phyloP scores from a whole-genome alignment of 2,888 invertebrate genomes.

The Gibbula magus region DNA sequence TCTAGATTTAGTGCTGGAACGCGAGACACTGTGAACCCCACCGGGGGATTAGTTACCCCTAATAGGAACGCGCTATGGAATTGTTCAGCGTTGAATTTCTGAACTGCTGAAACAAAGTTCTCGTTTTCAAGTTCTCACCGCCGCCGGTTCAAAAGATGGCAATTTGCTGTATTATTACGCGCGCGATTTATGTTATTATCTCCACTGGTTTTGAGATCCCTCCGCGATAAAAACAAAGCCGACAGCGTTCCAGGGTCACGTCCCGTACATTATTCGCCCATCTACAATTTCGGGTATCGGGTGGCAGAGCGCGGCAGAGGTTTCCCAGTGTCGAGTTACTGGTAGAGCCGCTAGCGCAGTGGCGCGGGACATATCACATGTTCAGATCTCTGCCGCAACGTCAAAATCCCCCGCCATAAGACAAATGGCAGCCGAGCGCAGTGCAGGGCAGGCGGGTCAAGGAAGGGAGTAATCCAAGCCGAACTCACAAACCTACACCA shows the following conservation, averaged over 20 bases:
- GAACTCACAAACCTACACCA: slow-evolving; percentile 13
- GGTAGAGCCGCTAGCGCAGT: neutral
- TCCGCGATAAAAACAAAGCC: slow-evolving; percentile 25
- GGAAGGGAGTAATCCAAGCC: neutral
- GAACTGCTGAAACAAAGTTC: slow-evolving; percentile 8
- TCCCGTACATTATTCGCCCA: slow-evolving; percentile 2
- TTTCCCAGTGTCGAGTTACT: slow-evolving; percentile 14
- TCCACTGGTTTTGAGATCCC: slow-evolving; percentile 7
- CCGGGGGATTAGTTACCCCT: neutral
- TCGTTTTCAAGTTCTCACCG: slow-evolving; percentile 11
- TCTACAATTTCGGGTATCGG: slow-evolving; percentile 20
- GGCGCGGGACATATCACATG: neutral
- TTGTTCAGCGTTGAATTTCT: neutral
- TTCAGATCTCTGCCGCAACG: slow-evolving; percentile 6
- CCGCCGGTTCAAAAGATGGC: slow-evolving; percentile 11
- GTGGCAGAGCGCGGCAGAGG: neutral
- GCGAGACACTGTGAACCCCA: neutral
- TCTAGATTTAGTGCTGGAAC: neutral
- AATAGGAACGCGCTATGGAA: slow-evolving; percentile 15
- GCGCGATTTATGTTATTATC: slow-evolving; percentile 23
- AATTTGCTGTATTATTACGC: slow-evolving; percentile 25
- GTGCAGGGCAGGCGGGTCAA: slow-evolving; percentile 9
- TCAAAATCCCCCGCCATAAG: slow-evolving; percentile 4
- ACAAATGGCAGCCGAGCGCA: slow-evolving; percentile 7
- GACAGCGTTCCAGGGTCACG: slow-evolving; percentile 8